Base-by-base conservation (phyloP, 2,113 vertebrate genomes). In the Etheostoma spectabile region DNA sequence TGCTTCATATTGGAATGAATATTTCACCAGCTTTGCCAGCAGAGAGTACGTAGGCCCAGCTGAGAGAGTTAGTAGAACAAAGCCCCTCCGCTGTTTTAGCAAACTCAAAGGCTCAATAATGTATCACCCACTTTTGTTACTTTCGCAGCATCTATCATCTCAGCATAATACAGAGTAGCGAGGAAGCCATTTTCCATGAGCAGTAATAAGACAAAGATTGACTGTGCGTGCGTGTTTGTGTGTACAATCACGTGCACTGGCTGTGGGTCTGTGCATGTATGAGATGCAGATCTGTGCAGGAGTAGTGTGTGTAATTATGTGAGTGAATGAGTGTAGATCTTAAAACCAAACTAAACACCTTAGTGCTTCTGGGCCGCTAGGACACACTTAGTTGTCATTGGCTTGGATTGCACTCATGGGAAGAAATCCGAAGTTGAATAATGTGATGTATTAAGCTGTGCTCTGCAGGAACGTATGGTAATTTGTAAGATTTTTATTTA, bases 401-500 rank as follows among this genome's bases (percentile, higher is more conserved):
- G 88, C 80, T 90, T 86, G 83, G 80, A 92, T 91, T 83, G 91
- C 76, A 82, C 89, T 88, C 89, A 66, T 75, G 91, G 89, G 89
- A 89, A 76, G 82, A 83, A 88, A 85, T 80, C 77, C 49, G 77
- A 22, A 53, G 83, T 85, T 79, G 90, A 90, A 92, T 88, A 84
- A 92, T 90, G 90, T 90, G 84, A 86, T 87, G 79, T 81, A 92
- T 92, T 91, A 90, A 84, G 88, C 88, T 80, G 74, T 68, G 79
- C 88, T 89, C 86, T 79, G 89, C 85, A 79, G 83, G 86, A 85
- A 86, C 84, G 84, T 86, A 92, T 84, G 88, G 82, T 93, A 85
- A 93, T 92, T 91, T 89, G 79, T 79, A 74, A 30, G 74, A 82
- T 83, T 90, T 87, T 92, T 90, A 93, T 94, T 91, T 86, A 91